Evolutionary conservation across 2,797 vertebrate genomes (phyloP), one percentile per base, ranked within the genome.

Genomic region (Molossus alvarezi): DNA sequence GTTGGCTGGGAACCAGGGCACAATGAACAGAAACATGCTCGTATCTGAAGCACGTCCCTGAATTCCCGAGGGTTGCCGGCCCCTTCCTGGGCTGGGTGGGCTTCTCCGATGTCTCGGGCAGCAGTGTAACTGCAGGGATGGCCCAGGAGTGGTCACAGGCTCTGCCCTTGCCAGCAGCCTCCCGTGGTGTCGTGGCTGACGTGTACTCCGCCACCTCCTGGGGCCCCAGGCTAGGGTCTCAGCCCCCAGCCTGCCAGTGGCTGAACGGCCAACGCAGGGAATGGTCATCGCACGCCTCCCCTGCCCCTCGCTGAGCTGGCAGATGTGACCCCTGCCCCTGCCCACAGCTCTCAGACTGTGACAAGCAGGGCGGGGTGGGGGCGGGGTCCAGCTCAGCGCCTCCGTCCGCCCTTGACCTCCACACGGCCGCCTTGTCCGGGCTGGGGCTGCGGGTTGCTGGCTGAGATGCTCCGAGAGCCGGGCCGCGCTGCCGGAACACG

Each of bases 251-350:
- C 1, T 17, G 20, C 7, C 51, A 25, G 57, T 9, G 1, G 21
- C 27, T 23, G 83, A 84, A 14, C 0, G 15, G 53, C 15, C 62
- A 1, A 27, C 9, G 3, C 1, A 0, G 25, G 58, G 53, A 27
- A 6, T 0, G 2, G 33, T 2, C 17, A 0, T 6, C 1, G 1
- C 23, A 3, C 18, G 1, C 6, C 23, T 51, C 10, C 13, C 1
- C 20, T 18, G 57, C 45, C 55, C 5, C 17, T 8, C 41, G 41
- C 64, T 0, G 33, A 37, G 41, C 37, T 29, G n/a, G 62, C 45
- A 29, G n/a, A 5, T 37, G 27, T 2, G 76, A 11, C 20, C 45
- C 60, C 48, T 15, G 23, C 27, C 23, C 60, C 11, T n/a, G 20
- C 45, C 8, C 37, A 57, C 60, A 6, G 60, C 95, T 55, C 64